These are phyloP conservation scores for Cebidichthys violaceus DNA, from an alignment of 2,113 vertebrate species.

Conservation along the genomic window DNA sequence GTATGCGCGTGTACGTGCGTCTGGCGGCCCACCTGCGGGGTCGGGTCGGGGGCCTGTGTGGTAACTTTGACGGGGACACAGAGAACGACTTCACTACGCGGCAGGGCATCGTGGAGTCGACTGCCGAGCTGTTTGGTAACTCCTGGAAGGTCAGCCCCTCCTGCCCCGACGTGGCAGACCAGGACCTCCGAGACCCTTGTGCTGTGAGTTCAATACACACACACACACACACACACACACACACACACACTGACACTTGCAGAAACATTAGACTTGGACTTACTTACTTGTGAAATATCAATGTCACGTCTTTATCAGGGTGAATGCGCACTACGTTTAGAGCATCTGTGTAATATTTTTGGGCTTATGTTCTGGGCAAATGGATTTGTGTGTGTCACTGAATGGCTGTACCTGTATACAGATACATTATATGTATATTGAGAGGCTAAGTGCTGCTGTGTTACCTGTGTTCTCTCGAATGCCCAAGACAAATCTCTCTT, in stretches of 20 bases:
- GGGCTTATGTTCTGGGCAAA: too few species aligned
- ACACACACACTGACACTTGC: background rate
- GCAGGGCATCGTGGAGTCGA: slow-evolving; percentile 91
- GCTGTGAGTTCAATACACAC: slow-evolving; percentile 66
- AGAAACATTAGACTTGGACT: background rate
- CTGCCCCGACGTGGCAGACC: slow-evolving; percentile 86
- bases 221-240: background rate
- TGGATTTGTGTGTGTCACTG: too few species aligned
- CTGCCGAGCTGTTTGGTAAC: slow-evolving; percentile 88
- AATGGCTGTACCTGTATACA: too few species aligned
- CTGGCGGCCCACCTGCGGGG: slow-evolving; percentile 84
- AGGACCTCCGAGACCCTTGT: slow-evolving; percentile 88
- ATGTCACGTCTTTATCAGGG: too few species aligned
- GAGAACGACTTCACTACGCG: slow-evolving; percentile 90
- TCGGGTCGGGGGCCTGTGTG: slow-evolving; percentile 89
- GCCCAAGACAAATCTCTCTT: background rate
- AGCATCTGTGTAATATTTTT: too few species aligned
- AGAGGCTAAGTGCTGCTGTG: background rate
- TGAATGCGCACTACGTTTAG: background rate
- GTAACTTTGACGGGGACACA: slow-evolving; percentile 91
- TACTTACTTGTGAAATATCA: too few species aligned
- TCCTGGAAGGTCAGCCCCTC: slow-evolving; percentile 92
- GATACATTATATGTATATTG: too few species aligned
- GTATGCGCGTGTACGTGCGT: slow-evolving; percentile 90
- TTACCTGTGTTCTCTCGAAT: background rate